Evolutionary conservation across 2,888 invertebrate genomes (phyloP).

Genomic region (Dolichopus griseipennis): DNA sequence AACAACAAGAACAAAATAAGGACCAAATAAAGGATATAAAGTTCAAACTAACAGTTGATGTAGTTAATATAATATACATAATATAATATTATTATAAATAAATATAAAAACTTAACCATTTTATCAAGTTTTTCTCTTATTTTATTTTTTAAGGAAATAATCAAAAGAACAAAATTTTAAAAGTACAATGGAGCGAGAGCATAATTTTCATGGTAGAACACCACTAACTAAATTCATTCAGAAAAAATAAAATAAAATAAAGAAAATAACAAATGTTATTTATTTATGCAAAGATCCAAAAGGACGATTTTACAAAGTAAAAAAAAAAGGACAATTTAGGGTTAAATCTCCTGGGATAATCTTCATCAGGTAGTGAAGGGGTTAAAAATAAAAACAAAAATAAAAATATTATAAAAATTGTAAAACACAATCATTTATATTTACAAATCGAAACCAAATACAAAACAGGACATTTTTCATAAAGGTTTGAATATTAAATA

Average conservation of each 20-base stretch:
- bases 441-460: not conserved
- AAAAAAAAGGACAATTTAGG: not conserved
- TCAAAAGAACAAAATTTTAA: not conserved
- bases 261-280: not conserved
- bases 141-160: not conserved
- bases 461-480: not conserved
- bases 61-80: not conserved
- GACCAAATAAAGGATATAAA: not conserved
- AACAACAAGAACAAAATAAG: not conserved
- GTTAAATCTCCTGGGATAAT: not conserved
- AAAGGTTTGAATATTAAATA: not conserved
- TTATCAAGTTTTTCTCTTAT: not conserved
- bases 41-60: conserved; percentile 1
- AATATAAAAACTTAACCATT: too few species aligned
- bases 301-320: not conserved
- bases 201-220: not conserved
- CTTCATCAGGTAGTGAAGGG: not conserved
- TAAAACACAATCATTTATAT: not conserved
- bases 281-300: not conserved
- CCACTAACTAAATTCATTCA: not conserved
- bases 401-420: not conserved
- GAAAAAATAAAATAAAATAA: too few species aligned
- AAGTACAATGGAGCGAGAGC: not conserved
- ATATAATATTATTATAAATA: too few species aligned
- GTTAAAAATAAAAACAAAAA: not conserved